A percentile compares a stretch with the other conserved stretches of the same genome.
These are phyloP conservation scores for Periophthalmus modestus DNA, from an alignment of 2,113 vertebrate species.

Conservation along the genomic window DNA sequence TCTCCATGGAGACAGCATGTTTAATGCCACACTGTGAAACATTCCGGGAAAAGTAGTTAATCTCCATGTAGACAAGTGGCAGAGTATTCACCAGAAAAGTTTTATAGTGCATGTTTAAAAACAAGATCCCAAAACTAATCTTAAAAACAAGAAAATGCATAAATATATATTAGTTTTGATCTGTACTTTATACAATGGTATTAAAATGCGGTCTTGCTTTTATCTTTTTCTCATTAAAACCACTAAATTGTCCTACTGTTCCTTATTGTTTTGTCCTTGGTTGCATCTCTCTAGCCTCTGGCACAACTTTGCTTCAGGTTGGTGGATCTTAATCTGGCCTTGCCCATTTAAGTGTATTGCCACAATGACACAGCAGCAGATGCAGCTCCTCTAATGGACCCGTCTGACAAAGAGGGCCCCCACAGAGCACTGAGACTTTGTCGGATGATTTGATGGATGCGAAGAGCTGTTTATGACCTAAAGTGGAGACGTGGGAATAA, in stretches of 20 bases:
- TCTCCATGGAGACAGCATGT: no score
- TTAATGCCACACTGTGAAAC: background rate
- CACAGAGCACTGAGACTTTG: constrained; percentile 29
- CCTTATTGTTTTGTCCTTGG: constrained; percentile 21
- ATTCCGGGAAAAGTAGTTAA: no score
- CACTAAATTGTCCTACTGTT: background rate
- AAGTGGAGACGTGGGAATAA: background rate
- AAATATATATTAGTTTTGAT: background rate
- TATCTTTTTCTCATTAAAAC: background rate
- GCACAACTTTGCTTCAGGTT: constrained; percentile 23
- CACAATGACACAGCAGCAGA: constrained; percentile 32
- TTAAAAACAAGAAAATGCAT: background rate
- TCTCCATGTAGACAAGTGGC: no score
- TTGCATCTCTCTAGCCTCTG: constrained; percentile 10
- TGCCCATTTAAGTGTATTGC: constrained; percentile 20
- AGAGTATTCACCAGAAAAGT: background rate
- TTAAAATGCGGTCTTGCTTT: background rate
- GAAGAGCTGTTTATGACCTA: constrained; percentile 23
- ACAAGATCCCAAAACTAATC: background rate
- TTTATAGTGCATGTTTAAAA: no score
- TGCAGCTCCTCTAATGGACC: constrained; percentile 30
- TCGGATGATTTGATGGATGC: constrained; percentile 46
- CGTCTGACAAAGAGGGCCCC: constrained; percentile 48
- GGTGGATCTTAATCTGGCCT: constrained; percentile 34
- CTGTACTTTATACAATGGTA: background rate